A percentile compares a stretch with the other conserved stretches of the same genome.
phyloP scores from a whole-genome alignment of 2,113 vertebrate genomes.

The Scomber scombrus region DNA sequence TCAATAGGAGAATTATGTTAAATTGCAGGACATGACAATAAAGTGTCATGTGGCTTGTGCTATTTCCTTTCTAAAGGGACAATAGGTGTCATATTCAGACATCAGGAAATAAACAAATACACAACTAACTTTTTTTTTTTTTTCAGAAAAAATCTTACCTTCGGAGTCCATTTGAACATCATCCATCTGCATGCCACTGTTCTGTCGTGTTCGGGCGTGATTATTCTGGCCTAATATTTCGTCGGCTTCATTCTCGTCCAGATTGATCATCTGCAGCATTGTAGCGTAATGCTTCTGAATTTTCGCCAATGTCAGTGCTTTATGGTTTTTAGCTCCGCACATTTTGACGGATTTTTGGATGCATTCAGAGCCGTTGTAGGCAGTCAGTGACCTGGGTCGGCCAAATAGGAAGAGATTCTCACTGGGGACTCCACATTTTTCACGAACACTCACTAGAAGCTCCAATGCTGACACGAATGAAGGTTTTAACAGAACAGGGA shows the following conservation, averaged over 20 bases:
- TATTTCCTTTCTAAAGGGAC: too few species aligned
- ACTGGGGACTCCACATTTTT: conserved; percentile 49
- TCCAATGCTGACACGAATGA: conserved; percentile 56
- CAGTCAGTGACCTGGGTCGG: background rate
- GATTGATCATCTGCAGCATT: conserved; percentile 62
- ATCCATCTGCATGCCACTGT: background rate
- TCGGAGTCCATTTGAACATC: conserved; percentile 8
- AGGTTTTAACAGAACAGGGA: conserved; percentile 67
- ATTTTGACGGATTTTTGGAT: conserved; percentile 38
- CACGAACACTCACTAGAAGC: conserved; percentile 33
- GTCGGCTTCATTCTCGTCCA: conserved; percentile 58
- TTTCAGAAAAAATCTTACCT: conserved; percentile 30
- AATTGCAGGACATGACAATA: too few species aligned
- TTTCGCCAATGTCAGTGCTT: conserved; percentile 22
- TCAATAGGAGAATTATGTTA: too few species aligned
- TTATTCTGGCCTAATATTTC: conserved; percentile 57
- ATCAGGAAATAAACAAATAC: too few species aligned
- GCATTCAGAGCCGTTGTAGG: conserved; percentile 37
- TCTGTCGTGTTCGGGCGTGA: conserved; percentile 15
- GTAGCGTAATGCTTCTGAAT: conserved; percentile 50
- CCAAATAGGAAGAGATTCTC: conserved; percentile 65
- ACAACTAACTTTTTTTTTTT: too few species aligned
- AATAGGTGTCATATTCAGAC: too few species aligned
- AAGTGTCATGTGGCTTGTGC: too few species aligned
- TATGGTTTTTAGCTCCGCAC: conserved; percentile 49